phyloP scores from a whole-genome alignment of 2,113 vertebrate genomes.

The Nestor notabilis region DNA sequence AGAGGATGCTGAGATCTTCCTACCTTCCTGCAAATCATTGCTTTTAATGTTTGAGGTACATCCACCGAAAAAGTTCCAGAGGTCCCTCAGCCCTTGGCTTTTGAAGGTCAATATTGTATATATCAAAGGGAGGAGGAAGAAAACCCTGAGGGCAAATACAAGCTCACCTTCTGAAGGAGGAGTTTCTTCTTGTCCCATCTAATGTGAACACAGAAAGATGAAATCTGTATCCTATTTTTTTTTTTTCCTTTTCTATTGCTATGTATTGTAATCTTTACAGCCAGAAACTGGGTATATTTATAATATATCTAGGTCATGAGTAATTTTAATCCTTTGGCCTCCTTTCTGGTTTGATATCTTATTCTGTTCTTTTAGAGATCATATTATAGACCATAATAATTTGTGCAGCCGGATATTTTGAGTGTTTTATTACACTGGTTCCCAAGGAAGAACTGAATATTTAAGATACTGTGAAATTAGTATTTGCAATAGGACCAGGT shows the following conservation, averaged over 20 bases:
- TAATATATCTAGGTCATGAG: background rate
- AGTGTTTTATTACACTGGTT: background rate
- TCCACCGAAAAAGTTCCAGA: background rate
- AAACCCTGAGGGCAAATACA: background rate
- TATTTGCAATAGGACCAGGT: background rate
- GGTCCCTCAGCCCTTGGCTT: background rate
- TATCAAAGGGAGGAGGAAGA: background rate
- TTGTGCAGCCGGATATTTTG: background rate
- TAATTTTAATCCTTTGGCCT: background rate
- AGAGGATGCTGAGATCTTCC: background rate
- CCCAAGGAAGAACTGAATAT: background rate
- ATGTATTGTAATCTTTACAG: background rate
- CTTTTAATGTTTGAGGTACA: background rate
- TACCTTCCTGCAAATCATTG: background rate
- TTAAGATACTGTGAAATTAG: background rate
- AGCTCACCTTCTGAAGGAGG: background rate
- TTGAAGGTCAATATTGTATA: background rate
- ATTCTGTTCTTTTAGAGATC: background rate
- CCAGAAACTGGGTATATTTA: background rate
- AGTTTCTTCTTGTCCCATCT: background rate
- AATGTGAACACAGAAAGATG: background rate
- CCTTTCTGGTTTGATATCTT: background rate
- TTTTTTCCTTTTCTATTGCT: background rate
- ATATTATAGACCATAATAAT: background rate
- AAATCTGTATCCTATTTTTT: background rate